Base-by-base conservation (phyloP, 2,888 invertebrate genomes). In the Pristionchus entomophagus region DNA sequence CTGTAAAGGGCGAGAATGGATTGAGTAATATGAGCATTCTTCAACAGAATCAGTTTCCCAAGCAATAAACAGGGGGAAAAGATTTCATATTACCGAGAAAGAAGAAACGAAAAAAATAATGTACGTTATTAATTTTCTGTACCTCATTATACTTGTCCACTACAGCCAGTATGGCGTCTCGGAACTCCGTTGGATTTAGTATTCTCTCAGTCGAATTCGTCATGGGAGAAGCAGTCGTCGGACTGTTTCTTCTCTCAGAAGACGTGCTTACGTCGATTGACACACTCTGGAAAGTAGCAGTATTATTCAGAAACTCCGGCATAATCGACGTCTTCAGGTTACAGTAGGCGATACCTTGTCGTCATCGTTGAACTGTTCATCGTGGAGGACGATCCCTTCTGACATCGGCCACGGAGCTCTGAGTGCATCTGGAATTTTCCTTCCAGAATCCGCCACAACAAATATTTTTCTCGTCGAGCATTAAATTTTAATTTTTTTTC, bases 81-180 rank as follows among this genome's bases (percentile, higher is more conserved):
- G n/a, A n/a, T n/a, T n/a, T n/a, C n/a, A n/a, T n/a, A n/a, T n/a
- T n/a, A n/a, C n/a, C n/a, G n/a, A n/a, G n/a, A n/a, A n/a, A n/a
- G n/a, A n/a, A n/a, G n/a, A n/a, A n/a, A n/a, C n/a, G n/a, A n/a
- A n/a, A n/a, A n/a, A n/a, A n/a, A n/a, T n/a, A n/a, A n/a, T n/a
- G n/a, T n/a, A n/a, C n/a, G n/a, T n/a, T n/a, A n/a, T n/a, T n/a
- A n/a, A n/a, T n/a, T n/a, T n/a, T n/a, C n/a, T n/a, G 45, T 10
- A 73, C 73, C 41, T 73, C 41, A 73, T 73, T 45, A 17, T 73
- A 73, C 73, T 73, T 73, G 12, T 73, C 73, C 10, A 73, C 73
- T 1, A 73, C 73, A n/a, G 38, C 41, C 41, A 73, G 26, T n/a
- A 73, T n/a, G 0, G 73, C 73, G 41, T 73, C 73, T 41, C 73